Conservation (phyloP, 2,888 invertebrate genomes). For the Bellardia bayeri region DNA sequence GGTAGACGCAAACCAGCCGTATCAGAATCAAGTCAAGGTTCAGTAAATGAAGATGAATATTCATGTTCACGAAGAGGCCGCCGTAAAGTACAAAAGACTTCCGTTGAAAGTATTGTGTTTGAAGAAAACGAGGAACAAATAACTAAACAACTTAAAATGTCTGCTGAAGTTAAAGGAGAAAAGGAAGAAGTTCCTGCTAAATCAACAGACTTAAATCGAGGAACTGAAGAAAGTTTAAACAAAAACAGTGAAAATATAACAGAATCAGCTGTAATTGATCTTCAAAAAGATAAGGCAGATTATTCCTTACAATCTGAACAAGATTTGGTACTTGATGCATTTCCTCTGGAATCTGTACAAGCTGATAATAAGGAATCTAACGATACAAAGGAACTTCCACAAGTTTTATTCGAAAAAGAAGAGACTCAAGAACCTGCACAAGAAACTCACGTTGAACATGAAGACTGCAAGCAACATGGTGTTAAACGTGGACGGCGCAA, state of each 20-base stretch:
- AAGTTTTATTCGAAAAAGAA: neutral
- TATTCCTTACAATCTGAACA: no score
- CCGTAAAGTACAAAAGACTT: conserved; percentile 33
- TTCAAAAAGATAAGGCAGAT: neutral
- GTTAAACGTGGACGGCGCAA: neutral
- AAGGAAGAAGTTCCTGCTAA: neutral
- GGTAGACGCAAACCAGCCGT: conserved; percentile 4
- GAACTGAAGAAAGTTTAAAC: neutral
- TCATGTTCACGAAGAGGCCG: conserved; percentile 26
- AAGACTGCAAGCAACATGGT: neutral
- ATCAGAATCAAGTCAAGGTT: conserved; percentile 39
- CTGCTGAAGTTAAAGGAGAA: neutral
- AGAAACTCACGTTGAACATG: neutral
- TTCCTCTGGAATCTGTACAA: neutral
- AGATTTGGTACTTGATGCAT: no score
- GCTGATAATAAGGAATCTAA: neutral
- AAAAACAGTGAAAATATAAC: neutral
- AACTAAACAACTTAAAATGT: neutral
- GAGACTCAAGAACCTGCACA: neutral
- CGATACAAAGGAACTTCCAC: neutral
- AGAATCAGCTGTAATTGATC: neutral
- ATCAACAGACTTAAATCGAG: neutral
- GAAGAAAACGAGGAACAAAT: conserved; percentile 10
- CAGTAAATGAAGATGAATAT: conserved; percentile 22
- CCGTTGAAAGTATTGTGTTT: neutral